Conservation (phyloP, 2,888 invertebrate genomes). For the Tachystola acroxantha region DNA sequence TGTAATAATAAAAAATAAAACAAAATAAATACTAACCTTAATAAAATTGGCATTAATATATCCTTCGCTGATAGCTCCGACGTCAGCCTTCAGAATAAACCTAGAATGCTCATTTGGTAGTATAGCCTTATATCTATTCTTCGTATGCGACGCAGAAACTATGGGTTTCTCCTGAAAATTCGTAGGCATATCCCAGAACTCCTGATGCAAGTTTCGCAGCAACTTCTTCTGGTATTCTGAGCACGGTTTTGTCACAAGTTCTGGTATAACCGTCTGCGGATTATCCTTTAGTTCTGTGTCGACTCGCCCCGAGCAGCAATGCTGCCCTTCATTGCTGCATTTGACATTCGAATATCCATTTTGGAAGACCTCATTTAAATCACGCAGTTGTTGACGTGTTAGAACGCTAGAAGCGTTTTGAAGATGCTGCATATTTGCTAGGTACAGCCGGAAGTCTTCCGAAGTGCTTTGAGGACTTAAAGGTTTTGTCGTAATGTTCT, state of each 20-base stretch:
- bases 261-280: conserved; percentile 59
- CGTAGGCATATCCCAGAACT: conserved; percentile 96
- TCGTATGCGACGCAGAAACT: conserved; percentile 91
- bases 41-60: conserved; percentile 98
- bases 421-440: conserved; percentile 85
- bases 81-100: conserved; percentile 80
- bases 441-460: conserved; percentile 84
- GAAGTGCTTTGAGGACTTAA: conserved; percentile 81
- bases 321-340: conserved; percentile 47
- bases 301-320: conserved; percentile 51
- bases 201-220: conserved; percentile 83
- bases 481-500: conserved; percentile 81
- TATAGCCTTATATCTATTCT: conserved; percentile 94
- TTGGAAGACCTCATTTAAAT: conserved; percentile 78
- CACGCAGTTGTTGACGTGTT: conserved; percentile 78
- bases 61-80: conserved; percentile 78
- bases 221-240: conserved; percentile 81
- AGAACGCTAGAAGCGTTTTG: conserved; percentile 84
- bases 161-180: conserved; percentile 94
- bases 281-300: conserved; percentile 47
- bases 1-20: no score
- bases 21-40: conserved; percentile 76
- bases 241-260: conserved; percentile 60
- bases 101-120: conserved; percentile 93
- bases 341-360: conserved; percentile 71